Evolutionary conservation across 1,140 invertebrate genomes (phyloP), one percentile per base, ranked within the genome.

Genomic region (Megalopta genalis): DNA sequence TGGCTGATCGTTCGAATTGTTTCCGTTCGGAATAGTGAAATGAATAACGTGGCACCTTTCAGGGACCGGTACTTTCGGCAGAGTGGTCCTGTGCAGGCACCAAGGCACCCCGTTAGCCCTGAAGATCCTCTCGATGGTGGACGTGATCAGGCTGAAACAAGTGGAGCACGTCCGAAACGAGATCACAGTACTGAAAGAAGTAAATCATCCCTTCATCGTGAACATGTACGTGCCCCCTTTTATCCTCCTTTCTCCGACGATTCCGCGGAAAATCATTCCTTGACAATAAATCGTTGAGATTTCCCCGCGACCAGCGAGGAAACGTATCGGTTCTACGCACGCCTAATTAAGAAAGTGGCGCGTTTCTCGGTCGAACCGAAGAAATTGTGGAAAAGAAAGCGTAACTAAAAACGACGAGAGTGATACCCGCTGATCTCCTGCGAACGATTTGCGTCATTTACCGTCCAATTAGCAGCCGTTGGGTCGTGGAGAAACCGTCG

Each of bases 151-250:
- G 88, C 93, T 99, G 69, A 99, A 99, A 92, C 97, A 98, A 93
- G 96, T 98, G 67, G 98, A 99, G 88, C 98, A 99, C 91, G 98
- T 99, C 25, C 97, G 97, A 93, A 99, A 98, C 90, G 98, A 99
- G 93, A 98, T 98, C 90, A 96, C 95, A 84, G 98, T 99, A 85
- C 94, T 99, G 64, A 94, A 96, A 78, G 96, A 96, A 93, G 96
- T 99, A 69, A 95, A 96, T 83, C 98, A 99, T 94, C 98, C 98
- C 71, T 99, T 99, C 92, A 96, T 99, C 81, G 97, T 99, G 39
- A 97, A 97, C 90, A 94, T 99, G 98, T 99, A 94, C 97, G 97
- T 96, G 71, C 68, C 63, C n/a, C n/a, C n/a, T 46, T 49, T 2
- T 14, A 46, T 46, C 57, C 39, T 49, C 49, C 57, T 64, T 72